Base-by-base conservation (phyloP, 2,888 invertebrate genomes). In the Elmis aenea region DNA sequence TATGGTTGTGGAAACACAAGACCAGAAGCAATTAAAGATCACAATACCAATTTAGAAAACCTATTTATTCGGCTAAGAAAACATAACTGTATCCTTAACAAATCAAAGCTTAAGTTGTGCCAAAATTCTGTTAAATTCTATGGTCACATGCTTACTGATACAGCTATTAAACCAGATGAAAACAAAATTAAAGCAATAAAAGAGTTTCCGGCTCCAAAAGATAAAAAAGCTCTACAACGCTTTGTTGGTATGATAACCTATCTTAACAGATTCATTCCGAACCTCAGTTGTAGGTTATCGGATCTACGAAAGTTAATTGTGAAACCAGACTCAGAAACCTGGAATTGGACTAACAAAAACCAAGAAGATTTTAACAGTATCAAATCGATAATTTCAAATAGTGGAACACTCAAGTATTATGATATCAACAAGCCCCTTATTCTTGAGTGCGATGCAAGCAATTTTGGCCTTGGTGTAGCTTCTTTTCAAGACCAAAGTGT, bases 81-180 rank as follows among this genome's bases (percentile, higher is more conserved):
- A 26, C n/a, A 26, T 5, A 46, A 48, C 22, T 22, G 46, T 5
- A 50, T 50, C 31, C 41, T 55, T 9, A 50, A 53, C 33, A 24
- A 26, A 29, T 33, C 36, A 9, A 55, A 55, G 42, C 31, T 41
- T 26, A 30, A 38, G 11, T 23, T 50, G 15, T 29, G 43, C 13
- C 14, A 31, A 13, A 29, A 23, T 9, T 22, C 37, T n/a, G 35
- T 54, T 13, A 48, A 48, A 26, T 48, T 42, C 36, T 39, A 50
- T 8, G 50, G 51, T 12, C 45, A 50, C 27, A 37, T 43, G 6
- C 34, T 52, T 11, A 34, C 31, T n/a, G 8, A 35, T n/a, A 33
- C 26, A n/a, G n/a, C 3, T 28, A 32, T 8, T 13, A 24, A 13
- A 32, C 23, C 20, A 22, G 23, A 12, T 32, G 9, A n/a, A n/a